phyloP scores from a whole-genome alignment of 92 coral and sea anemone genomes.

The Bergia puertoricense region DNA sequence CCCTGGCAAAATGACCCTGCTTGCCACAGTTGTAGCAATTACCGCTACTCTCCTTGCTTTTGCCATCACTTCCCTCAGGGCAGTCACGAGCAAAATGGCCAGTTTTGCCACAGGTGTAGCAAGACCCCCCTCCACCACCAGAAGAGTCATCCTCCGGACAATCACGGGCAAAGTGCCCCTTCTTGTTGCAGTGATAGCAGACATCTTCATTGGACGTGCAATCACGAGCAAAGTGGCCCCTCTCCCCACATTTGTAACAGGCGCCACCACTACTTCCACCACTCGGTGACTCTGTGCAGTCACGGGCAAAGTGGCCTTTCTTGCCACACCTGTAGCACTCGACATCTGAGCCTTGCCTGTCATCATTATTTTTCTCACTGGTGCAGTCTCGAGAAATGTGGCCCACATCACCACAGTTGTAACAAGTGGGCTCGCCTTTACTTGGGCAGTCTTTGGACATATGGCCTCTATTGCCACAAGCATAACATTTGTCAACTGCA shows the following conservation, averaged over 20 bases:
- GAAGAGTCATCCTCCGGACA: slow-evolving; percentile 54
- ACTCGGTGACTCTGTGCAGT: slow-evolving; percentile 61
- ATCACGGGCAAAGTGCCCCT: slow-evolving; percentile 85
- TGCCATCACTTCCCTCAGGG: slow-evolving; percentile 47
- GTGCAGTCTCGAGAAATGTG: slow-evolving; percentile 52
- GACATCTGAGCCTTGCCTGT: slow-evolving; percentile 6
- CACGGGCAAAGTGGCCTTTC: slow-evolving; percentile 81
- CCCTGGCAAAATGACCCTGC: slow-evolving; percentile 55
- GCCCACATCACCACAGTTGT: slow-evolving; percentile 57
- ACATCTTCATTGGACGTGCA: slow-evolving; percentile 49
- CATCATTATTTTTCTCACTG: slow-evolving; percentile 24
- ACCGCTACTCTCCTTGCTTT: not conserved
- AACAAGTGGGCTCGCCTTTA: slow-evolving; percentile 56
- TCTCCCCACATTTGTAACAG: slow-evolving; percentile 68
- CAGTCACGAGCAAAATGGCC: slow-evolving; percentile 97
- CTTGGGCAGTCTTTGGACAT: slow-evolving; percentile 72
- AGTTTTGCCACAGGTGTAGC: slow-evolving; percentile 78
- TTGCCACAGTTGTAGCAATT: slow-evolving; percentile 70
- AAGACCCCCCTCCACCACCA: slow-evolving; percentile 45
- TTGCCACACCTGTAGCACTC: slow-evolving; percentile 53
- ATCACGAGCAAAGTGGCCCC: slow-evolving; percentile 71
- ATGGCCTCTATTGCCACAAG: slow-evolving; percentile 83
- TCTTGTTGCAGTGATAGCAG: slow-evolving; percentile 79
- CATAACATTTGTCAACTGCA: slow-evolving; percentile 57
- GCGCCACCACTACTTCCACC: not conserved